Base-by-base conservation (phyloP, 2,113 vertebrate genomes). In the Clinocottus analis region DNA sequence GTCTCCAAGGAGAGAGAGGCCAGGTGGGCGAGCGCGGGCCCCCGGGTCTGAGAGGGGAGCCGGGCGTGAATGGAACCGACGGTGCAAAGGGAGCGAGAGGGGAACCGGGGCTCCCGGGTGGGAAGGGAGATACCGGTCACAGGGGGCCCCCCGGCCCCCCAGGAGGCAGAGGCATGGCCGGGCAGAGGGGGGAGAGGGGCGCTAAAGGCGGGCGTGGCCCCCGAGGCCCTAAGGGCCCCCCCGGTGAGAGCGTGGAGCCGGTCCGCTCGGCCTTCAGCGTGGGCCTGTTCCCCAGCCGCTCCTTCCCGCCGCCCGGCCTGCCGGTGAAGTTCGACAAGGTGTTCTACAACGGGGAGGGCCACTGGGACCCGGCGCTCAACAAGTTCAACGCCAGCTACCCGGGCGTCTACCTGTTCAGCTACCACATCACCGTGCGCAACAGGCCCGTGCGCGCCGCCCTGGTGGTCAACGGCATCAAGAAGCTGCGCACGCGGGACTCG, bases 301-400 rank as follows among this genome's bases (percentile, higher is more conserved):
- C 97, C 3, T 99, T 99, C 85, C 97, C 97, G 4, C 94, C 96
- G 0, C 96, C 97, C 6, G 95, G 96, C 25, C 77, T 90, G 7
- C 97, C 98, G 27, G 95, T 99, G 63, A 93, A 94, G 71, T 99
- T 99, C 19, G 97, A 98, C 84, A 97, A 96, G 91, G 85, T 97
- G 56, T 91, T 98, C 78, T 97, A 96, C 87, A 95, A 99, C 0
- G 96, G 96, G 29, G 96, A 97, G 58, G 93, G 91, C 9, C 93
- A 96, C 70, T 99, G 98, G 80, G 95, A 96, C 88, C 94, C 97
- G 0, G 13, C 71, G 27, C 94, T 95, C 0, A 96, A 95, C 65
- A 98, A 96, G 71, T 99, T 98, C 86, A 98, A 97, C 82, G 94
- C 96, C 85, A 96, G 93, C 1, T 70, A 96, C 85, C 82, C 96